These are phyloP conservation scores for Chloropsis cyanopogon DNA, from an alignment of 2,113 vertebrate species.

Conservation along the genomic window DNA sequence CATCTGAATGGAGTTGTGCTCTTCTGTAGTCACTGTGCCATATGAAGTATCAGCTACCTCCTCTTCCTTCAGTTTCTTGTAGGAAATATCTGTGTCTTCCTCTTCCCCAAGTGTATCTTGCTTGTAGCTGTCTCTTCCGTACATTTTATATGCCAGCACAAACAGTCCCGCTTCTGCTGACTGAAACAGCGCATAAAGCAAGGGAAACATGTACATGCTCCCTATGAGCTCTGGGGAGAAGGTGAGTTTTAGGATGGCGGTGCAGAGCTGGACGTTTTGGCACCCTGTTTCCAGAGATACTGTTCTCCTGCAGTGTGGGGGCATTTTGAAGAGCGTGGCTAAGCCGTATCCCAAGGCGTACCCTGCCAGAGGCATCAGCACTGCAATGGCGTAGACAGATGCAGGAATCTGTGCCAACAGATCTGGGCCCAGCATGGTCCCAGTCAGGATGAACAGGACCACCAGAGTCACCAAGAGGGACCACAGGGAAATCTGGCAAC, in stretches of 20 bases:
- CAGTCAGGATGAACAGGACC: slow-evolving; percentile 93
- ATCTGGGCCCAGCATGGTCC: slow-evolving; percentile 91
- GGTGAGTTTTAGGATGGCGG: slow-evolving; percentile 93
- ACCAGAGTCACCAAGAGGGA: slow-evolving; percentile 89
- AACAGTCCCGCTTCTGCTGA: slow-evolving; percentile 91
- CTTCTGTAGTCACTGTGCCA: slow-evolving; percentile 81
- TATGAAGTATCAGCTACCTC: slow-evolving; percentile 85
- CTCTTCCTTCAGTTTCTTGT: slow-evolving; percentile 90
- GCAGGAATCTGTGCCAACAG: slow-evolving; percentile 88
- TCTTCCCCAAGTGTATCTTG: slow-evolving; percentile 75
- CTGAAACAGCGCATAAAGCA: slow-evolving; percentile 96
- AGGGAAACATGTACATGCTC: slow-evolving; percentile 95
- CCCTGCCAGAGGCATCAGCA: slow-evolving; percentile 91
- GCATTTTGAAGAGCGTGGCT: slow-evolving; percentile 83
- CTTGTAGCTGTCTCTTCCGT: slow-evolving; percentile 84
- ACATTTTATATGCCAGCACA: slow-evolving; percentile 88
- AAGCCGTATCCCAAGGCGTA: slow-evolving; percentile 90
- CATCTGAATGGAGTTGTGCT: slow-evolving; percentile 72
- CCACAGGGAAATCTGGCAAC: slow-evolving; percentile 90
- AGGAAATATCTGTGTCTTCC: slow-evolving; percentile 86
- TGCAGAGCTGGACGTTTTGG: slow-evolving; percentile 97
- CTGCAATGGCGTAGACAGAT: slow-evolving; percentile 86
- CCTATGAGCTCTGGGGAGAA: slow-evolving; percentile 90
- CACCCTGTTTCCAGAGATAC: slow-evolving; percentile 95
- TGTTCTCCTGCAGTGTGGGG: slow-evolving; percentile 85